Base-by-base conservation (phyloP, 2,113 vertebrate species). In the Proterorhinus semilunaris region DNA sequence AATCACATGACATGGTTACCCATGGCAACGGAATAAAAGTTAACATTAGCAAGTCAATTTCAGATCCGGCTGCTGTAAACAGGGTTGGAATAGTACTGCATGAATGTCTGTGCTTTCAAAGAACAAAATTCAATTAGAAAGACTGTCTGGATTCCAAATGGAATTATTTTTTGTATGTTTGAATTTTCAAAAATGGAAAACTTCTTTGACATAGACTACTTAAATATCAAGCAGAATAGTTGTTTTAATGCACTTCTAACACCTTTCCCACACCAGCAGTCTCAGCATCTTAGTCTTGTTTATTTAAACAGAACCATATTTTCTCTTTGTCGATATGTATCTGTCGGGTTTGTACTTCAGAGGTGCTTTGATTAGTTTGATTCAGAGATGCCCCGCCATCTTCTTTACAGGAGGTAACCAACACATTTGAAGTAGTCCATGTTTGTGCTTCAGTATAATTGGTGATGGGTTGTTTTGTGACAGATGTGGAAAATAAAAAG, bases 1-100 rank as follows among this genome's bases (percentile, higher is more conserved):
- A 95, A 98, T 97, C 95, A 96, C 95, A 97, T 94, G 95, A 98
- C 95, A 97, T 94, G 94, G 98, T 98, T 96, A 98, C 97, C 98
- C 96, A 96, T 96, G 93, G 98, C 96, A 98, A 98, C 96, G 90
- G 94, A 96, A 96, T 95, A 97, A 98, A 98, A 99, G 96, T 98
- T 98, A 98, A 95, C 94, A 98, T 99, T 99, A 98, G 96, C 97
- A 99, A 99, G 96, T 98, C 96, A 98, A 98, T 99, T 98, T 98
- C 92, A 94, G 94, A 94, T 95, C 94, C 93, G 93, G 95, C 93
- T 93, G 93, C 92, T 94, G 93, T 98, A 98, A 98, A 99, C 96
- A 98, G 94, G 93, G 92, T 94, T 93, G 80, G 87, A 94, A 92
- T 73, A 83, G 90, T 90, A 87, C 90, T 92, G 92, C 90, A 87